Base-by-base conservation (phyloP, 2,113 vertebrate species). In the Lepus timidus region DNA sequence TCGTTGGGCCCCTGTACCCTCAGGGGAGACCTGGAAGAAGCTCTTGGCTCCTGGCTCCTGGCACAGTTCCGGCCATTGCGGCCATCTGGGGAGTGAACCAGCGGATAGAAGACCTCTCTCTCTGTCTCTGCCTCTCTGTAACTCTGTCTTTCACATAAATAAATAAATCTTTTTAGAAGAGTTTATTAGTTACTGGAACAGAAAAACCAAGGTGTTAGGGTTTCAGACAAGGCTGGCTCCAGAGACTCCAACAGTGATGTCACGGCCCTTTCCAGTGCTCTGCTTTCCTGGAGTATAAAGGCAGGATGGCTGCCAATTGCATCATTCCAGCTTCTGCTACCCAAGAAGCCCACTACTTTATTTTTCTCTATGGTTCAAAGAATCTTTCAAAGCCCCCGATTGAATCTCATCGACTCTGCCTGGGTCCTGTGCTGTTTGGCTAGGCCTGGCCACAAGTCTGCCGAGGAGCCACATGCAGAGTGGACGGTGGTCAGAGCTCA, bases 321-420 rank as follows among this genome's bases (percentile, higher is more conserved):
- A 27, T 6, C 10, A 9, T 49, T 78, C 29, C 5, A 79, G 27
- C 31, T 85, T 79, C 49, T 80, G 58, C 11, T 75, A 22, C 6
- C 27, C 23, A 19, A 12, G 33, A 78, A 90, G 11, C 61, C 20
- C 5, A 55, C 23, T 29, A 29, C 2, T 52, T 52, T 75, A 9
- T 36, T 74, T 88, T 95, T 93, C 81, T 58, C 13, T 49, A n/a
- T n/a, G 31, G 44, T 36, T 94, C 23, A 88, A 52, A 74, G 36
- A 39, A 74, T 3, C 8, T 49, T 92, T 82, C 44, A 17, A 91
- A 52, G 36, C 8, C 2, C 36, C 29, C 25, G 16, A 27, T 49
- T 80, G 51, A 17, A 27, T 52, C 67, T 73, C 31, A 36, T 16
- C 12, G 6, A 55, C 6, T 71, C 13, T 55, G 8, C 6, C 4